Evolutionary conservation across 2,888 invertebrate genomes (phyloP).

Genomic region (Parnassius smintheus): DNA sequence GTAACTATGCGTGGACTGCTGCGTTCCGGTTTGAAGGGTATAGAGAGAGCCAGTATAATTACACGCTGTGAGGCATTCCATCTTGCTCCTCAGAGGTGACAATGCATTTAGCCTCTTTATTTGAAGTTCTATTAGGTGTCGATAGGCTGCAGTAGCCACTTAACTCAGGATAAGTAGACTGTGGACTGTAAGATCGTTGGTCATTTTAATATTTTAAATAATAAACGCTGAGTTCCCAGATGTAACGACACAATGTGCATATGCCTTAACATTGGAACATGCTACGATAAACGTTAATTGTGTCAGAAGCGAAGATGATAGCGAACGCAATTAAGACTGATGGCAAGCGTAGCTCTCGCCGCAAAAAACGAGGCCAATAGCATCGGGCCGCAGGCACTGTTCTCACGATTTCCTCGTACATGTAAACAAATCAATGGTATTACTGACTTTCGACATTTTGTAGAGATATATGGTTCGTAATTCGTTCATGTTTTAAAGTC

Average conservation of each 20-base stretch:
- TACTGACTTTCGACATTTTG: background rate
- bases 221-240: background rate
- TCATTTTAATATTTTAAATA: background rate
- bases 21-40: no score
- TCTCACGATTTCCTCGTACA: background rate
- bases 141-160: no score
- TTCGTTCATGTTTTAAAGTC: no score
- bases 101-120: no score
- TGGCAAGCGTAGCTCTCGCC: background rate
- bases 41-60: no score
- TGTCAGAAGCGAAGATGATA: conserved; percentile 16
- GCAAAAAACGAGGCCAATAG: conserved; percentile 13
- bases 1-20: no score
- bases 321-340: conserved; percentile 16
- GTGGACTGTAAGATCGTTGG: background rate
- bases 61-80: no score
- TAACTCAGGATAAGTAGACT: no score
- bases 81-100: no score
- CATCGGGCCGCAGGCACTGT: background rate
- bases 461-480: no score
- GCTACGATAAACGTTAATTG: conserved; percentile 8
- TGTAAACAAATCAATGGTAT: conserved; percentile 3
- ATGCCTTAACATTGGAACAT: background rate
- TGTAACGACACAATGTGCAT: background rate
- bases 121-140: no score